A percentile compares a stretch with the other conserved stretches of the same genome.
These are phyloP conservation scores for Calameuta filiformis DNA, from an alignment of 2,888 invertebrate genomes.

Conservation along the genomic window DNA sequence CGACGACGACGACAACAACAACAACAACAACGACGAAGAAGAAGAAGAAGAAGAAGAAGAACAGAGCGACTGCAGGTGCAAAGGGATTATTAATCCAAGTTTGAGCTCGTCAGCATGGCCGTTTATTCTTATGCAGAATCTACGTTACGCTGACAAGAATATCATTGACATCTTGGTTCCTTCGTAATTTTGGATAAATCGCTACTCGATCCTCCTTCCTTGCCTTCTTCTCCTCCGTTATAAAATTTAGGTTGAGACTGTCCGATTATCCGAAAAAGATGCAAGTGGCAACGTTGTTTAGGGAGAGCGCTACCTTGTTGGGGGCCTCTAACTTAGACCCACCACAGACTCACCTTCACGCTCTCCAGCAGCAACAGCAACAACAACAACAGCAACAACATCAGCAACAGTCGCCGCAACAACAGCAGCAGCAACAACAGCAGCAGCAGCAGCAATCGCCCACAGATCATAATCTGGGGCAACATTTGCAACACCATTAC, in stretches of 20 bases:
- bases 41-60: background rate
- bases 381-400: conserved; percentile 31
- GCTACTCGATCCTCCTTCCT: conserved; percentile 29
- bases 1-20: background rate
- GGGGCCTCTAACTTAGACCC: conserved; percentile 74
- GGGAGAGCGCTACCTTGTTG: conserved; percentile 75
- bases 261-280: conserved; percentile 57
- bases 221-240: conserved; percentile 11
- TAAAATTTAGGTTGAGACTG: conserved; percentile 9
- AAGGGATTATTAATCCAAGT: background rate
- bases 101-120: background rate
- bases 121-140: background rate
- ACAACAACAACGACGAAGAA: no score
- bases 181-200: conserved; percentile 8
- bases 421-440: conserved; percentile 42
- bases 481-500: conserved; percentile 64
- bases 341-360: conserved; percentile 62
- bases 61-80: background rate
- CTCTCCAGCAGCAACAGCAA: conserved; percentile 39
- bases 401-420: conserved; percentile 37
- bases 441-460: conserved; percentile 54
- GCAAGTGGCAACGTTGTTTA: conserved; percentile 77
- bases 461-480: conserved; percentile 58
- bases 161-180: background rate
- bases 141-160: background rate